These are phyloP conservation scores for Malurus alboscapulatus DNA, from an alignment of 2,113 vertebrate genomes.

Conservation along the genomic window DNA sequence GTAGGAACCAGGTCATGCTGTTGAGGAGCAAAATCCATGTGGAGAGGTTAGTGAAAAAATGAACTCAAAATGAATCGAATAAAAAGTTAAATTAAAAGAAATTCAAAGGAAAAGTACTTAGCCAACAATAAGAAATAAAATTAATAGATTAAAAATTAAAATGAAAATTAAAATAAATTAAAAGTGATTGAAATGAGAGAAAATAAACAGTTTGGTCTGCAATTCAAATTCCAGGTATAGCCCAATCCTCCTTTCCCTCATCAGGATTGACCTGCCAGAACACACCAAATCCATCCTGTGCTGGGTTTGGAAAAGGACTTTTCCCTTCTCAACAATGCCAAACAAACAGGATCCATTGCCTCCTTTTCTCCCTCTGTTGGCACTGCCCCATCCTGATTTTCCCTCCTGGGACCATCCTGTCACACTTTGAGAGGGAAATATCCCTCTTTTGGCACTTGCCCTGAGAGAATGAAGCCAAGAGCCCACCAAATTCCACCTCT, in stretches of 20 bases:
- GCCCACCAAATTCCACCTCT: slow-evolving; percentile 15
- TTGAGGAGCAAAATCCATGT: neutral
- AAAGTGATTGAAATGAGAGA: neutral
- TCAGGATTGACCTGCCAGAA: neutral
- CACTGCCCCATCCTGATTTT: neutral
- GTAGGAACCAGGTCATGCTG: neutral
- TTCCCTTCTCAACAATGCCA: neutral
- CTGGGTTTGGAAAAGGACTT: neutral
- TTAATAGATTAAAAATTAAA: neutral
- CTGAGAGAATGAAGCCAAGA: neutral
- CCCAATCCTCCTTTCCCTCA: neutral
- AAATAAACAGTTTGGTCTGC: neutral
- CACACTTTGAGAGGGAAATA: neutral
- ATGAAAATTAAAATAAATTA: neutral
- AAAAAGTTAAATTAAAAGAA: neutral
- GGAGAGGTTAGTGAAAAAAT: neutral
- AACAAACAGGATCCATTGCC: neutral
- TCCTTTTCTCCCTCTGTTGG: neutral
- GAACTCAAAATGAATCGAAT: neutral
- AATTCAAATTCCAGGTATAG: neutral
- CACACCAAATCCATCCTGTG: rapidly evolving
- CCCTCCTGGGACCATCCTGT: neutral
- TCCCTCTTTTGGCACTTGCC: slow-evolving; percentile 11
- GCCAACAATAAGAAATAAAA: neutral
- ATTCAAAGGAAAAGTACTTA: neutral